Percentiles rank a stretch among this genome's conserved stretches.
phyloP scores from a whole-genome alignment of 2,797 vertebrate species.

The Propithecus perrieri region DNA sequence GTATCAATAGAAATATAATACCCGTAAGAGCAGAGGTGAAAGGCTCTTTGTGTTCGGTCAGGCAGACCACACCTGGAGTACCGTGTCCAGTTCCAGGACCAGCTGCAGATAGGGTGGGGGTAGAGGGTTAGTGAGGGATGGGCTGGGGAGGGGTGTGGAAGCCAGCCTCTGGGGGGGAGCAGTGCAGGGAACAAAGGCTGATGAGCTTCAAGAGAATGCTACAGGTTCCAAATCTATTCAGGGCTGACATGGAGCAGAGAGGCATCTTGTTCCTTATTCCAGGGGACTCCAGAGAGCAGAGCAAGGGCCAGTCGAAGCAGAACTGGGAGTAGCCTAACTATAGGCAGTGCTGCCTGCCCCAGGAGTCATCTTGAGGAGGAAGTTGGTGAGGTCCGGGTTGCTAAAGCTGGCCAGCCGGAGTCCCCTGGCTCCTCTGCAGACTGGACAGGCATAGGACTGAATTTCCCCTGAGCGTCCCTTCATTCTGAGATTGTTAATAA shows the following conservation, averaged over 20 bases:
- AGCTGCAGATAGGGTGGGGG: not conserved
- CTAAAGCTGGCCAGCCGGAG: not conserved
- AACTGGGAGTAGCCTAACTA: not conserved
- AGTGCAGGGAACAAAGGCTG: not conserved
- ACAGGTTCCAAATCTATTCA: not conserved
- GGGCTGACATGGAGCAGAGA: not conserved
- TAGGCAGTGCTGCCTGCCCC: not conserved
- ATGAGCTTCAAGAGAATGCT: not conserved
- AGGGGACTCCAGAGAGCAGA: not conserved
- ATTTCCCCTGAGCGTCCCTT: not conserved
- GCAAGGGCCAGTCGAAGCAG: not conserved
- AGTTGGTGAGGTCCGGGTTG: not conserved
- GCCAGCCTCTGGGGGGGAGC: not conserved
- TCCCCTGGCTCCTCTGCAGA: not conserved
- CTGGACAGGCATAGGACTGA: not conserved
- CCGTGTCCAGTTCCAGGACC: not conserved
- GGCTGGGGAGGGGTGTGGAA: not conserved
- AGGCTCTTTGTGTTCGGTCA: not conserved
- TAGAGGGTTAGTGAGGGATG: not conserved
- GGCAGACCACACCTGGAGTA: not conserved
- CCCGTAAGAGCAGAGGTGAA: not conserved
- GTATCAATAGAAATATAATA: not conserved
- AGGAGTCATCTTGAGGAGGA: not conserved
- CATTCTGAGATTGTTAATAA: not conserved
- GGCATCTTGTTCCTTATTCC: not conserved